A percentile compares a stretch with the other conserved stretches of the same genome.
These are phyloP conservation scores for Macrophya annulata DNA, from an alignment of 2,888 invertebrate species.

Conservation along the genomic window DNA sequence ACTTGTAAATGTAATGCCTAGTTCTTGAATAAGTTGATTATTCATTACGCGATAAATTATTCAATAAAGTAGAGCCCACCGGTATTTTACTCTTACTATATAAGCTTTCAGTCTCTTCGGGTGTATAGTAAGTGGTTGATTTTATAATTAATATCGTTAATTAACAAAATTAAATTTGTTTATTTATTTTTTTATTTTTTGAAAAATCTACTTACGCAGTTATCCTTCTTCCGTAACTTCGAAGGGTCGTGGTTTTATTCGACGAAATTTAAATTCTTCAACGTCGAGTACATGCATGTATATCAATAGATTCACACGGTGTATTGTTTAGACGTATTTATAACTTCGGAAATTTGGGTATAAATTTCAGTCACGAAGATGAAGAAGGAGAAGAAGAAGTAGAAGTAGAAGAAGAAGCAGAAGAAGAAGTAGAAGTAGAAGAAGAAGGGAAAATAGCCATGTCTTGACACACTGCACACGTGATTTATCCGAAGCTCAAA, in stretches of 20 bases:
- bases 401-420: neutral
- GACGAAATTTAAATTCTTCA: slow-evolving; percentile 7
- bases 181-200: neutral
- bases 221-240: neutral
- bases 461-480: slow-evolving; percentile 12
- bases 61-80: neutral
- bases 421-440: neutral
- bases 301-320: neutral
- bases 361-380: neutral
- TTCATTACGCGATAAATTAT: slow-evolving; percentile 20
- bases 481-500: slow-evolving; percentile 1
- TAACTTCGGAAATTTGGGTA: neutral
- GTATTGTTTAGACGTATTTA: neutral
- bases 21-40: slow-evolving; percentile 1
- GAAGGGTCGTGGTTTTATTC: neutral
- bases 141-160: neutral
- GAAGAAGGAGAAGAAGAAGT: neutral
- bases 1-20: slow-evolving; percentile 17
- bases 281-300: slow-evolving; percentile 7
- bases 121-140: neutral
- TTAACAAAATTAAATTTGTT: neutral
- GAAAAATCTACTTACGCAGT: slow-evolving; percentile 1
- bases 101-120: neutral
- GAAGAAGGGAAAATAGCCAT: neutral
- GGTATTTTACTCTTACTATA: neutral